Percentiles rank a stretch among this genome's conserved stretches.
These are phyloP conservation scores for Phrynocephalus vlangalii DNA, from an alignment of 2,797 vertebrate species.

Conservation along the genomic window DNA sequence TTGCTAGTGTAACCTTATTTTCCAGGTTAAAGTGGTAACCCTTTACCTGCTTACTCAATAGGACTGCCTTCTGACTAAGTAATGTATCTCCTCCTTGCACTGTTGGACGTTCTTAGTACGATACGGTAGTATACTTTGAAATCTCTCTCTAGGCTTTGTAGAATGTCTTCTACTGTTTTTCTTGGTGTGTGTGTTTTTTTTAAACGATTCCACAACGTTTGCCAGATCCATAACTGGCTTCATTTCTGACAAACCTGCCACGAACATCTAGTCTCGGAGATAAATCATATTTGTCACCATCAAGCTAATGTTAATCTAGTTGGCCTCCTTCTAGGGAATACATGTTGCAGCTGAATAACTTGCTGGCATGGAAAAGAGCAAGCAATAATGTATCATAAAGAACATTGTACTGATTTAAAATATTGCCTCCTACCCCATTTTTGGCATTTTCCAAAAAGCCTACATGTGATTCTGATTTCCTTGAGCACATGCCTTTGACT, in stretches of 20 bases:
- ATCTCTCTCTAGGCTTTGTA: slow-evolving; percentile 10
- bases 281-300: slow-evolving; percentile 40
- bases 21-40: slow-evolving; percentile 13
- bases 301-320: slow-evolving; percentile 31
- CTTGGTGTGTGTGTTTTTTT: slow-evolving; percentile 13
- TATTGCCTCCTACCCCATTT: slow-evolving; percentile 25
- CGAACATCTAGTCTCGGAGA: slow-evolving; percentile 37
- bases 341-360: slow-evolving; percentile 39
- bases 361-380: slow-evolving; percentile 9
- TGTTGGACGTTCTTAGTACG: slow-evolving; percentile 11
- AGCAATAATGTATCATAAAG: slow-evolving; percentile 42
- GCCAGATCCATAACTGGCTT: slow-evolving; percentile 34
- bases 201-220: slow-evolving; percentile 11
- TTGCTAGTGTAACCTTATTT: not conserved
- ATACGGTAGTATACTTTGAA: slow-evolving; percentile 27
- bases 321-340: slow-evolving; percentile 28
- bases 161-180: slow-evolving; percentile 34
- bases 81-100: not conserved
- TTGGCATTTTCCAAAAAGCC: not conserved
- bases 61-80: not conserved
- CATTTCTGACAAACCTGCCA: slow-evolving; percentile 31
- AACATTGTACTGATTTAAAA: not conserved
- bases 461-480: slow-evolving; percentile 31
- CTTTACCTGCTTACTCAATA: not conserved
- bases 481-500: slow-evolving; percentile 17